Conservation (phyloP, 1,140 invertebrate species). For the Palaemon carinicauda region DNA sequence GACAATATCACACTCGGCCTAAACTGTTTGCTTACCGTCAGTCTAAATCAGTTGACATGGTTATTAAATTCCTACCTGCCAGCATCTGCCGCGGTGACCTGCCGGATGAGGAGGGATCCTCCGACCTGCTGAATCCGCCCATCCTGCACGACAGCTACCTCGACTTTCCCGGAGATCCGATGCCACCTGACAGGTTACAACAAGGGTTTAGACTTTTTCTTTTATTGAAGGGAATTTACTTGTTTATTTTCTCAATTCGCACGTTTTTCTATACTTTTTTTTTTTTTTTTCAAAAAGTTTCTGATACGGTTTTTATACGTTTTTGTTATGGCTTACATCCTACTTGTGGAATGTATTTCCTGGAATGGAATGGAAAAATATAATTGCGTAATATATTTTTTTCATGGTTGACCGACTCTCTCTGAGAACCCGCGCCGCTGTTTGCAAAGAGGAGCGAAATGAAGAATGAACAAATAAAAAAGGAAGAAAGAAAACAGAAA, state of each 20-base stretch:
- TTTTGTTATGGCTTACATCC: not conserved
- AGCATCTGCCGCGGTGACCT: constrained; percentile 46
- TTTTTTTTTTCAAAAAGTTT: too few relatives aligned
- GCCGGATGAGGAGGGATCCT: constrained; percentile 58
- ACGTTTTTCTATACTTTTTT: not conserved
- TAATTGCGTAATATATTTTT: not conserved
- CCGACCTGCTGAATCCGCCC: constrained; percentile 60
- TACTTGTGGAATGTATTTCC: too few relatives aligned
- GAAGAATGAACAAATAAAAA: too few relatives aligned
- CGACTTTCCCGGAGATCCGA: constrained; percentile 30
- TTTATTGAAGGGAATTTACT: not conserved
- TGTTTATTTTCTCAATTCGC: not conserved
- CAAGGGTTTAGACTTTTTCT: not conserved
- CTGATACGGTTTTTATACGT: too few relatives aligned
- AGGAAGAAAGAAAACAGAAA: too few relatives aligned
- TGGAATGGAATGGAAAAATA: too few relatives aligned
- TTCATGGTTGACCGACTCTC: too few relatives aligned
- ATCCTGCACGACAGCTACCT: constrained; percentile 53
- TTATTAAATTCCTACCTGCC: constrained; percentile 44
- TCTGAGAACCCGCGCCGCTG: too few relatives aligned
- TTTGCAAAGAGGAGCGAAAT: too few relatives aligned
- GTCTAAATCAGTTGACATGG: not conserved
- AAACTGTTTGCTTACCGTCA: not conserved
- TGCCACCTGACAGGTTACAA: constrained; percentile 39
- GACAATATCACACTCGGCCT: not conserved